Conservation (phyloP, 1,140 invertebrate species). For the Bombus breviceps region DNA sequence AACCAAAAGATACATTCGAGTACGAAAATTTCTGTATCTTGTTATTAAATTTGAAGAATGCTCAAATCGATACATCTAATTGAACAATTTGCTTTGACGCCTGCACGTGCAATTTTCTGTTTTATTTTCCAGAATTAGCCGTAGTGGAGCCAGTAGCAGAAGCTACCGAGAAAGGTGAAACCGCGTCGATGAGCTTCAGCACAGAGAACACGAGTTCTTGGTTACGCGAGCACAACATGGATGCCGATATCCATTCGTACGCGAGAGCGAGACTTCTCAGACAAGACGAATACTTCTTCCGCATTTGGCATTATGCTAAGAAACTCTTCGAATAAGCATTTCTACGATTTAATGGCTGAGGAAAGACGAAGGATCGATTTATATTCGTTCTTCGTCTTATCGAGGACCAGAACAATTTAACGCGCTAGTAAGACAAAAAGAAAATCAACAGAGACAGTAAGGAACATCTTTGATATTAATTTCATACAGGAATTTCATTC, state of each 20-base stretch:
- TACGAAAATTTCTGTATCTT: neutral
- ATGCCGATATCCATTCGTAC: slow-evolving; percentile 95
- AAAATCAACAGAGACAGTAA: slow-evolving; percentile 9
- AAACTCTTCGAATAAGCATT: slow-evolving; percentile 89
- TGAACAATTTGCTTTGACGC: too few relatives aligned
- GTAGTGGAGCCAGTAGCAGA: slow-evolving; percentile 84
- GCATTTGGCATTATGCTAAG: slow-evolving; percentile 93
- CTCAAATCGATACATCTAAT: neutral
- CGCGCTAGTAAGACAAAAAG: slow-evolving; percentile 27
- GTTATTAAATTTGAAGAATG: neutral
- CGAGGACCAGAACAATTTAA: slow-evolving; percentile 37
- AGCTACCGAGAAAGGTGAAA: slow-evolving; percentile 85
- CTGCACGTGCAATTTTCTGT: neutral
- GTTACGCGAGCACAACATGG: slow-evolving; percentile 95
- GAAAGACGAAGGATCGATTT: neutral
- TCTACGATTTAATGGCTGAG: slow-evolving; percentile 42
- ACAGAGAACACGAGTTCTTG: slow-evolving; percentile 96
- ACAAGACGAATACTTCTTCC: slow-evolving; percentile 97
- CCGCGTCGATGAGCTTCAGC: slow-evolving; percentile 89
- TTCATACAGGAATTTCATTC: neutral
- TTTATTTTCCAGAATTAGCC: slow-evolving; percentile 72
- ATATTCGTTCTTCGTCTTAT: neutral
- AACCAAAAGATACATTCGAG: neutral
- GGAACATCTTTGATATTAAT: slow-evolving; percentile 32
- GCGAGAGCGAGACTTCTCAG: slow-evolving; percentile 90